These are phyloP conservation scores for Pammene fasciana DNA, from an alignment of 2,888 invertebrate genomes.

Conservation along the genomic window DNA sequence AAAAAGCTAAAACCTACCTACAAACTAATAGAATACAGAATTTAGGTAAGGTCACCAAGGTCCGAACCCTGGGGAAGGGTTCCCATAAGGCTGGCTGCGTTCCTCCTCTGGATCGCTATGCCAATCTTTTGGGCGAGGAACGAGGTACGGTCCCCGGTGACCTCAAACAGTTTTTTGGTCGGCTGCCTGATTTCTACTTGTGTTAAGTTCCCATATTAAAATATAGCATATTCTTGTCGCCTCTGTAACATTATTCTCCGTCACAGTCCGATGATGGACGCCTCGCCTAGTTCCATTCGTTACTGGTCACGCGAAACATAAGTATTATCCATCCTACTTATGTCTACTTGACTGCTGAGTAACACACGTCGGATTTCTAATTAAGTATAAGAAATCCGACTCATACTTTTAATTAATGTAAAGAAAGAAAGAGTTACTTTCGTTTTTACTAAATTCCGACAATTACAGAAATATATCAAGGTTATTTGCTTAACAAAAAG, in stretches of 20 bases:
- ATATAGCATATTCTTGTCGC: neutral
- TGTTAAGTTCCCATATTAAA: neutral
- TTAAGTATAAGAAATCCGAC: neutral
- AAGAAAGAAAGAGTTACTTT: slow-evolving; percentile 7
- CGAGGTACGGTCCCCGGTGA: too few species aligned
- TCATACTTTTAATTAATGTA: slow-evolving; percentile 7
- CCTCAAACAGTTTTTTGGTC: too few species aligned
- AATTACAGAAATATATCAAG: neutral
- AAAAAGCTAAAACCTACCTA: too few species aligned
- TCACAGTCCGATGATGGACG: slow-evolving; percentile 26
- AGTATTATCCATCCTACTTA: slow-evolving; percentile 28
- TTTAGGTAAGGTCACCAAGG: too few species aligned
- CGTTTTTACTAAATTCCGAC: slow-evolving; percentile 3
- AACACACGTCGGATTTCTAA: slow-evolving; percentile 10
- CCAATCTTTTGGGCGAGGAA: too few species aligned
- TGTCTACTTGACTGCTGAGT: slow-evolving; percentile 15
- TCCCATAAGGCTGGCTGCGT: too few species aligned
- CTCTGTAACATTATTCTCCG: neutral
- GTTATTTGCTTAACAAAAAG: neutral
- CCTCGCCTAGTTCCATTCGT: slow-evolving; percentile 31
- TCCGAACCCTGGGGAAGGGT: too few species aligned
- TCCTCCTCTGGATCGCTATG: too few species aligned
- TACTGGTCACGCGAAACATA: slow-evolving; percentile 22
- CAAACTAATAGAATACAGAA: too few species aligned
- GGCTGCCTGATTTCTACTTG: too few species aligned